Evolutionary conservation across 2,113 vertebrate genomes (phyloP).

Genomic region (Chunga burmeisteri): DNA sequence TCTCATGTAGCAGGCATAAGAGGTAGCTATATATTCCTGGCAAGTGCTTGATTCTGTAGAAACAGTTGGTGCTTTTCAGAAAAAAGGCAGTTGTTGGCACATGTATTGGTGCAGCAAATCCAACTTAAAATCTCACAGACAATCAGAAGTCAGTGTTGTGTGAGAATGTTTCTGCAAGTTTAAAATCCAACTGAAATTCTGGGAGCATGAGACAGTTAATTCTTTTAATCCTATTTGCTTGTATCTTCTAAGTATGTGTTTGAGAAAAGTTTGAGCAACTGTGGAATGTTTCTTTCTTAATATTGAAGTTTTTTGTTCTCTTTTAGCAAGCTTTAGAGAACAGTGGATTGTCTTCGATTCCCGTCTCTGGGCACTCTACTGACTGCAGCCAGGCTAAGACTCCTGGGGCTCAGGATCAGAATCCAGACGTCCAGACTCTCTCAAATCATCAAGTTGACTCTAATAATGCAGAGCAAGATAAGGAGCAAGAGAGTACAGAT

Average conservation of each 20-base stretch:
- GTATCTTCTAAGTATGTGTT: not conserved
- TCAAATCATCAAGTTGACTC: conserved; percentile 65
- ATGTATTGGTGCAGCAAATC: not conserved
- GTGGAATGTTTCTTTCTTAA: conserved; percentile 25
- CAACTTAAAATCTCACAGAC: not conserved
- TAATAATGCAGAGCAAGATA: conserved; percentile 70
- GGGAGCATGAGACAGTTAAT: not conserved
- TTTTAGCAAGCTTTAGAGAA: conserved; percentile 98
- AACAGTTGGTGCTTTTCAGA: not conserved
- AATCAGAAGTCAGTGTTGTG: not conserved
- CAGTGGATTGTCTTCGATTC: conserved; percentile 92
- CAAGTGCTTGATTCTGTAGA: not conserved
- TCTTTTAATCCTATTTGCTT: not conserved
- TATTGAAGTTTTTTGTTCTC: conserved; percentile 58
- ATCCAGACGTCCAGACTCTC: conserved; percentile 19
- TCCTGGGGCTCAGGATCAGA: conserved; percentile 62
- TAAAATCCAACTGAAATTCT: not conserved
- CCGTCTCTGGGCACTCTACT: conserved; percentile 81
- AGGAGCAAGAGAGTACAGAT: conserved; percentile 74
- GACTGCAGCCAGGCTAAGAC: conserved; percentile 73
- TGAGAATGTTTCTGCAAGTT: not conserved
- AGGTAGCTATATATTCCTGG: not conserved
- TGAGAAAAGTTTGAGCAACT: not conserved
- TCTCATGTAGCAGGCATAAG: not conserved
- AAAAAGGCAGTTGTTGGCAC: not conserved